Percentiles rank a stretch among this genome's conserved stretches.
phyloP scores from a whole-genome alignment of 2,888 invertebrate species.

The Phengaris arion region DNA sequence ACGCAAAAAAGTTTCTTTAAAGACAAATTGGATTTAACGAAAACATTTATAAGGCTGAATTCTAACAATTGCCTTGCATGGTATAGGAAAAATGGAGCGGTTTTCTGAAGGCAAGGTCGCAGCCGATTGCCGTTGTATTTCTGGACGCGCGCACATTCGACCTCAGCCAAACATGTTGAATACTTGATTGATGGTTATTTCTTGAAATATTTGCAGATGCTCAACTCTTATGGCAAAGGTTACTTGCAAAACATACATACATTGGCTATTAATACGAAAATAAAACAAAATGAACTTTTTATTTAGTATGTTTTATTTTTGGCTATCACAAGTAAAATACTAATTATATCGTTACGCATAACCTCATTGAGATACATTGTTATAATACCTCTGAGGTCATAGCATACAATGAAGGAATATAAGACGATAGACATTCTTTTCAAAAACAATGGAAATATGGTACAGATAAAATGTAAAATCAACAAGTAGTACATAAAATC shows the following conservation, averaged over 20 bases:
- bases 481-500: constrained; percentile 26
- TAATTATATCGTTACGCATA: constrained; percentile 2
- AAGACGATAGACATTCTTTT: background rate
- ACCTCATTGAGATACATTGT: background rate
- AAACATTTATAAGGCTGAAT: background rate
- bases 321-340: background rate
- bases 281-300: background rate
- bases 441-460: constrained; percentile 4
- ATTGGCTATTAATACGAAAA: background rate
- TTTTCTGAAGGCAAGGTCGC: constrained; percentile 71
- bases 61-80: constrained; percentile 38
- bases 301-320: background rate
- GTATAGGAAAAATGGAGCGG: constrained; percentile 60
- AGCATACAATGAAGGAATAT: background rate
- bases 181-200: constrained; percentile 64
- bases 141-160: constrained; percentile 58
- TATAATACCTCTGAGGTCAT: background rate
- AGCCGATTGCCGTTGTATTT: constrained; percentile 72
- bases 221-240: constrained; percentile 43
- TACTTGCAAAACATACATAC: constrained; percentile 40
- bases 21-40: constrained; percentile 7
- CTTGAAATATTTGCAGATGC: constrained; percentile 55
- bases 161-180: constrained; percentile 55
- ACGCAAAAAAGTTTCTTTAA: constrained; percentile 7
- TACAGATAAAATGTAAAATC: constrained; percentile 24